Percentiles rank a stretch among this genome's conserved stretches.
Conservation (phyloP, 2,888 invertebrate species). For the Eurois occulta region DNA sequence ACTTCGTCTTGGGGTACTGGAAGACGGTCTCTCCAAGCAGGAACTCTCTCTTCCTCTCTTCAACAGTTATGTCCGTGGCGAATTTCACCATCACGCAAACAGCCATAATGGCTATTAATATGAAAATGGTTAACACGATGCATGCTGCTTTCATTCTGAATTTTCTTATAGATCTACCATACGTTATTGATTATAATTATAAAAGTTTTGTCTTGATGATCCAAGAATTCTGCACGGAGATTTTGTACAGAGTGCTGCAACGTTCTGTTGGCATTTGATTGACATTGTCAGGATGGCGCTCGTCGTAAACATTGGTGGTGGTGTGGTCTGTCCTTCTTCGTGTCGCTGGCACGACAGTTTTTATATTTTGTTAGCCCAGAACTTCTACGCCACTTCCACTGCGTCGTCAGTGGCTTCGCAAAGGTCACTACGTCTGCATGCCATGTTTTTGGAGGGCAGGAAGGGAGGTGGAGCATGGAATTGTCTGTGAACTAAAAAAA, state of each 20-base stretch:
- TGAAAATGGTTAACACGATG: constrained; percentile 77
- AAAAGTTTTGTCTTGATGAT: not conserved
- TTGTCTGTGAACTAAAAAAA: too few relatives aligned
- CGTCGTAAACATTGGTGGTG: not conserved
- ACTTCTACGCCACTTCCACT: too few relatives aligned
- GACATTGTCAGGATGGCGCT: not conserved
- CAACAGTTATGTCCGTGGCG: constrained; percentile 83
- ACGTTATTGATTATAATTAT: not conserved
- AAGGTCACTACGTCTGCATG: too few relatives aligned
- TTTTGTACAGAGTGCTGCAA: not conserved
- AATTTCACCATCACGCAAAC: constrained; percentile 87
- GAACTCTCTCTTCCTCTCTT: constrained; percentile 76
- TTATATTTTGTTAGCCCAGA: too few relatives aligned
- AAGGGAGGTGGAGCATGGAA: too few relatives aligned
- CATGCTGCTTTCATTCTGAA: constrained; percentile 82
- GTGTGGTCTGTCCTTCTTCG: not conserved
- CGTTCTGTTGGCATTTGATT: not conserved
- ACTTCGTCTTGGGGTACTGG: constrained; percentile 67
- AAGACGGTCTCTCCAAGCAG: constrained; percentile 66
- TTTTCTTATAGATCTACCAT: not conserved
- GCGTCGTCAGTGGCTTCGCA: too few relatives aligned
- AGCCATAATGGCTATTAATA: constrained; percentile 81
- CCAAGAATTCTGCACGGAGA: not conserved
- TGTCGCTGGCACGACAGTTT: too few relatives aligned
- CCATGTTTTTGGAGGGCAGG: too few relatives aligned